Evolutionary conservation across 2,888 invertebrate genomes (phyloP).

Genomic region (Lochmaea crataegi): DNA sequence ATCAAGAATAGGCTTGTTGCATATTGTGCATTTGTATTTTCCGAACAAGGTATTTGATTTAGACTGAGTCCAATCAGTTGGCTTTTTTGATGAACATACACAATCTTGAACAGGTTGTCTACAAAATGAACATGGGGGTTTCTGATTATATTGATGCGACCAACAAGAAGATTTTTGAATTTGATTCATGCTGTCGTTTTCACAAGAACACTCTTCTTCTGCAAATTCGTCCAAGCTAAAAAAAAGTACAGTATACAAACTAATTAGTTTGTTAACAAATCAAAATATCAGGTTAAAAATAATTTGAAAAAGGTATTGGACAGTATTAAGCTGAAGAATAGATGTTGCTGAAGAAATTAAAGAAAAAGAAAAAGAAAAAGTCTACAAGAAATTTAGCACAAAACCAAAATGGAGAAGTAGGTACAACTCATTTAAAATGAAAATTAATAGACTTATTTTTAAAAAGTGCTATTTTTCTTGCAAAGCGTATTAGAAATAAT

Average conservation of each 20-base stretch:
- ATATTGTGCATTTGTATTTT: not conserved
- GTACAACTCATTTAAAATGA: not conserved
- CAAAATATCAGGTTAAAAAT: no score
- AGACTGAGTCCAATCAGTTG: not conserved
- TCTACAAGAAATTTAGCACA: not conserved
- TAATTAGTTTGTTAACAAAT: no score
- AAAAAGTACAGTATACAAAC: not conserved
- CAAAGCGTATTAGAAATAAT: constrained; percentile 2
- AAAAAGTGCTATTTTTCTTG: not conserved
- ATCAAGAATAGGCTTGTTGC: not conserved
- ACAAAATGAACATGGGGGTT: not conserved
- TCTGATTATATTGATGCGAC: not conserved
- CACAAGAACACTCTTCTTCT: not conserved
- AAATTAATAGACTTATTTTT: not conserved
- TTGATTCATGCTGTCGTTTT: not conserved
- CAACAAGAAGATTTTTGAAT: not conserved
- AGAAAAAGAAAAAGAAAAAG: not conserved
- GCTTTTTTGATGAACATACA: not conserved
- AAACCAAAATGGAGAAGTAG: not conserved
- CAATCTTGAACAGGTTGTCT: not conserved
- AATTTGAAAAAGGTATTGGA: no score
- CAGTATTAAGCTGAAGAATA: no score
- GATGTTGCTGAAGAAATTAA: no score
- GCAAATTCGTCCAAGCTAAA: not conserved
- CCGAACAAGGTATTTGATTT: not conserved